Conservation (phyloP, 2,797 vertebrate genomes). For the Phoxinus dragarum region DNA sequence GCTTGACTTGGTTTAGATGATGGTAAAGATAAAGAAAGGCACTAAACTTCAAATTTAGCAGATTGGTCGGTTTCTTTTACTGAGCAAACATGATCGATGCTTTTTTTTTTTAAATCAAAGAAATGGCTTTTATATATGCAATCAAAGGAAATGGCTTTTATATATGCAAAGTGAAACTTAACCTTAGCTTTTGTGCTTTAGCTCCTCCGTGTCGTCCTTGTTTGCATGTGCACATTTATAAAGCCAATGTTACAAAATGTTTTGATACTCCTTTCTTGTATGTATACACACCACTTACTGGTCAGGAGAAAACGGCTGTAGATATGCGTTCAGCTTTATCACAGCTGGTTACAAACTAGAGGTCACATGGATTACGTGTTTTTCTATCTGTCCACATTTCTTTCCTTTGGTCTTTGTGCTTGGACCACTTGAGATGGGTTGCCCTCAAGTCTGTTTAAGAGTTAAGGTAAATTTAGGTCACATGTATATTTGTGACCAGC, state of each 20-base stretch:
- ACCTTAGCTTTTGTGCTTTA: neutral
- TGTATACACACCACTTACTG: neutral
- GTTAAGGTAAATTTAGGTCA: neutral
- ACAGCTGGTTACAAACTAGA: conserved; percentile 4
- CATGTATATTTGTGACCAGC: conserved; percentile 13
- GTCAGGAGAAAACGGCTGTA: neutral
- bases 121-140: neutral
- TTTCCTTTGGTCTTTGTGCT: neutral
- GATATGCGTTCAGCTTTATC: neutral
- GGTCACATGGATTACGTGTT: neutral
- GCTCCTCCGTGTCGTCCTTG: neutral
- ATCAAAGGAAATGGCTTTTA: neutral
- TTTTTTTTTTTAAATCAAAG: neutral
- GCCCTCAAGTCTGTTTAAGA: conserved; percentile 23
- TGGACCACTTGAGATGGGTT: conserved; percentile 31
- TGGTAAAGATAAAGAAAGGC: neutral
- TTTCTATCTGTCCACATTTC: neutral
- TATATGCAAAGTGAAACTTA: conserved; percentile 3
- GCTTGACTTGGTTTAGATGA: neutral
- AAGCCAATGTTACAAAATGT: neutral
- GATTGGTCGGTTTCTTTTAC: neutral
- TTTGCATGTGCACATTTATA: neutral
- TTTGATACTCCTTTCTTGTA: neutral
- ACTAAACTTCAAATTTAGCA: neutral
- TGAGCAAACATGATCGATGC: neutral